Conservation (phyloP, 2,113 vertebrate genomes). For the Taurulus bubalis region DNA sequence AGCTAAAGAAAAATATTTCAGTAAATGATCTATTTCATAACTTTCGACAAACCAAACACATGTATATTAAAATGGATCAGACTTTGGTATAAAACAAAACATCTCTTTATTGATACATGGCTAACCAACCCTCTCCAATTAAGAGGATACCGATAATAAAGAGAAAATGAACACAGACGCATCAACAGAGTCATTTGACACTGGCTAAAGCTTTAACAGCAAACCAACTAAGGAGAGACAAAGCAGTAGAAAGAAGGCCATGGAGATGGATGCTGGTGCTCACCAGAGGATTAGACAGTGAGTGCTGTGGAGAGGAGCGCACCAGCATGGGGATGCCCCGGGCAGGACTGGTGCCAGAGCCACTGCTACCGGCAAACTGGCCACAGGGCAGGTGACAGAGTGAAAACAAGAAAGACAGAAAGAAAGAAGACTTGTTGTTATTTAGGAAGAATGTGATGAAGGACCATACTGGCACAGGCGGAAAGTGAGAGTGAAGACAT, state of each 20-base stretch:
- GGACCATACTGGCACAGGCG: neutral
- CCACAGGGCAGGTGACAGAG: constrained; percentile 38
- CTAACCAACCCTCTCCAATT: neutral
- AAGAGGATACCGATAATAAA: neutral
- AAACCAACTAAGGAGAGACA: neutral
- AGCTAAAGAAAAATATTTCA: constrained; percentile 7
- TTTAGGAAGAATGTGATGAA: constrained; percentile 29
- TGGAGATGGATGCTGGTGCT: constrained; percentile 73
- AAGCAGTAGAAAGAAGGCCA: constrained; percentile 12
- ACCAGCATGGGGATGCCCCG: constrained; percentile 91
- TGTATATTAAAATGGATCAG: neutral
- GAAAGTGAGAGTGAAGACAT: constrained; percentile 33
- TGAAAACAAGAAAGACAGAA: constrained; percentile 50
- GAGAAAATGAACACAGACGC: neutral
- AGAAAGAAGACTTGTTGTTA: constrained; percentile 41
- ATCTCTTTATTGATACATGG: neutral
- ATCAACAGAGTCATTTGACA: neutral
- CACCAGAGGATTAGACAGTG: constrained; percentile 93
- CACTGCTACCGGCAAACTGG: constrained; percentile 94
- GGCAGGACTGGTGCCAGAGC: constrained; percentile 93
- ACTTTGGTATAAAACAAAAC: neutral
- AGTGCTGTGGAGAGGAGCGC: constrained; percentile 93
- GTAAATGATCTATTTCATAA: neutral
- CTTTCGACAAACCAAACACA: neutral
- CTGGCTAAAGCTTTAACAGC: neutral